Conservation (phyloP, 2,113 vertebrate genomes). For the Sylvilagus bachmani region DNA sequence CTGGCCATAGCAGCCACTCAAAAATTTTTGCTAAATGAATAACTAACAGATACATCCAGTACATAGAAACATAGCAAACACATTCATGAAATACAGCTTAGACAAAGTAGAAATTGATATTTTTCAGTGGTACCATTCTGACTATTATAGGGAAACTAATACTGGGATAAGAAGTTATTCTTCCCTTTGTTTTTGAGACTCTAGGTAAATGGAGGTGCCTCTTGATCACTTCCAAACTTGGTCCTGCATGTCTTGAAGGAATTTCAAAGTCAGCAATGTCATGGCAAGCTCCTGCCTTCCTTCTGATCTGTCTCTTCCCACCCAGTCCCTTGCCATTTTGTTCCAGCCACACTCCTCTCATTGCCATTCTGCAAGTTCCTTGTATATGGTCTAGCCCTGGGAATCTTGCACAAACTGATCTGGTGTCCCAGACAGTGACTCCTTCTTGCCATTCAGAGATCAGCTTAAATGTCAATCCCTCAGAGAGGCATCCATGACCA, state of each 20-base stretch:
- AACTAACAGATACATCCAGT: not conserved
- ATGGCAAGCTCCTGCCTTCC: rapidly evolving
- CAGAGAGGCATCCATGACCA: not conserved
- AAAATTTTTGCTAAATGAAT: not conserved
- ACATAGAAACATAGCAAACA: not conserved
- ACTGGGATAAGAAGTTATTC: not conserved
- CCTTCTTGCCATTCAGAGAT: constrained; percentile 5
- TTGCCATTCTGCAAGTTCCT: not conserved
- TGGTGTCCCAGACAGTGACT: not conserved
- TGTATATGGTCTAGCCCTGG: not conserved
- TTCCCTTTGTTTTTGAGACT: not conserved
- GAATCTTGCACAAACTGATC: not conserved
- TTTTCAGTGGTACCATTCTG: not conserved
- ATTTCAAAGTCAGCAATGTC: not conserved
- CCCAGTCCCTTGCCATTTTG: not conserved
- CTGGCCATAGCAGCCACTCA: not conserved
- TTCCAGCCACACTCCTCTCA: not conserved
- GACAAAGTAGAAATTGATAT: not conserved
- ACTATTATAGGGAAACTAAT: not conserved
- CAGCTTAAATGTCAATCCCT: not conserved
- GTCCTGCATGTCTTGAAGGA: not conserved
- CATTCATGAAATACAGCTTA: not conserved
- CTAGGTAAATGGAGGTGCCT: not conserved
- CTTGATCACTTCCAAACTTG: not conserved
- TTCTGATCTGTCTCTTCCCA: not conserved